phyloP scores from a whole-genome alignment of 2,797 vertebrate genomes.

The Pangasius macronema region DNA sequence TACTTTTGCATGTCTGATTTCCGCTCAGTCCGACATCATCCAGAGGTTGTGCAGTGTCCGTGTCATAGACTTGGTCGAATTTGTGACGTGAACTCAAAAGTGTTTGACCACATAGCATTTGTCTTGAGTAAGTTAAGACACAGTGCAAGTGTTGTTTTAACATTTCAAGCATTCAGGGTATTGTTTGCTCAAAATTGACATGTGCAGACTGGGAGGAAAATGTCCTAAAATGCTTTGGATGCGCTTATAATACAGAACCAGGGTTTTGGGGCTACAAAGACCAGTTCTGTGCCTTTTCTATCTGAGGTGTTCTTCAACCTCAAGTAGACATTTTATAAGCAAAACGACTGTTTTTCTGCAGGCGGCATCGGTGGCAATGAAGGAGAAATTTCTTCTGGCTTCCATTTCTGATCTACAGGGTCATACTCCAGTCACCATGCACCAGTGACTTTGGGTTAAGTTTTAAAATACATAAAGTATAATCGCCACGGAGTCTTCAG shows the following conservation, averaged over 20 bases:
- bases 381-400: slow-evolving; percentile 46
- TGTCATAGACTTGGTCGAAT: slow-evolving; percentile 24
- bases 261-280: slow-evolving; percentile 53
- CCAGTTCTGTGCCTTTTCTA: slow-evolving; percentile 62
- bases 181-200: slow-evolving; percentile 33
- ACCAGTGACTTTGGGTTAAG: slow-evolving; percentile 37
- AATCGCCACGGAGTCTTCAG: slow-evolving; percentile 49
- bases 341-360: slow-evolving; percentile 44
- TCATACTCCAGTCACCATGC: slow-evolving; percentile 33
- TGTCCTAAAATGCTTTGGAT: slow-evolving; percentile 39
- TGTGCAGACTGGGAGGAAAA: slow-evolving; percentile 28
- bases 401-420: slow-evolving; percentile 43
- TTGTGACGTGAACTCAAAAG: slow-evolving; percentile 21
- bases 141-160: slow-evolving; percentile 28
- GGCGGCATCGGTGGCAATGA: slow-evolving; percentile 56
- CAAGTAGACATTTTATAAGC: slow-evolving; percentile 56
- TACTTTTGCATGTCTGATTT: slow-evolving; percentile 15
- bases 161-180: slow-evolving; percentile 39
- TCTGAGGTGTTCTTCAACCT: slow-evolving; percentile 52
- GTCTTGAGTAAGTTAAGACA: slow-evolving; percentile 39
- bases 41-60: slow-evolving; percentile 36
- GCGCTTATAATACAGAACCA: slow-evolving; percentile 53
- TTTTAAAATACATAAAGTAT: slow-evolving; percentile 34
- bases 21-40: slow-evolving; percentile 37
- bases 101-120: slow-evolving; percentile 25